Evolutionary conservation across 2,888 invertebrate genomes (phyloP).

Genomic region (Busseola fusca): DNA sequence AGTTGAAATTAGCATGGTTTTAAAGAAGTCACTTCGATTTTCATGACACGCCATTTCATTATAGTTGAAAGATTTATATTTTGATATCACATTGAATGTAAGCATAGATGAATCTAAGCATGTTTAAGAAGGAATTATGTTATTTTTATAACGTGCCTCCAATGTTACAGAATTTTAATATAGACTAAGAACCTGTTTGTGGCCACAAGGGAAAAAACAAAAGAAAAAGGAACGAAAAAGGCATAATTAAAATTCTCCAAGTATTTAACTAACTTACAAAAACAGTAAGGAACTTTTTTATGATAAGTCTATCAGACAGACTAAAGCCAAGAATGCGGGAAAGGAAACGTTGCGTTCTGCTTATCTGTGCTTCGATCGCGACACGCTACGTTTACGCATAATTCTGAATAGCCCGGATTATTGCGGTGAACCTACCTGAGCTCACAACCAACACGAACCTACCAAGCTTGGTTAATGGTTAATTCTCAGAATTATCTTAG

Average conservation of each 20-base stretch:
- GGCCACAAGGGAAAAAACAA: background rate
- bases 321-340: conserved; percentile 33
- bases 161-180: background rate
- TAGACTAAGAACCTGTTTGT: background rate
- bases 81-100: conserved; percentile 4
- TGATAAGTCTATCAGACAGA: conserved; percentile 18
- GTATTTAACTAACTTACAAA: conserved; percentile 1
- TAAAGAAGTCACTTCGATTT: background rate
- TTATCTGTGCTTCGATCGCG: conserved; percentile 38
- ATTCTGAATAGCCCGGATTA: conserved; percentile 31
- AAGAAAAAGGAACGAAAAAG: background rate
- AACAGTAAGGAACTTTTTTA: conserved; percentile 5
- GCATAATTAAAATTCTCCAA: background rate
- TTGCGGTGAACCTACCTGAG: conserved; percentile 14
- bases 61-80: background rate
- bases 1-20: background rate
- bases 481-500: conserved; percentile 17
- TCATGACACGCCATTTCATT: no score
- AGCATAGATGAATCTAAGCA: no score
- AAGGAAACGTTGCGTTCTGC: conserved; percentile 52
- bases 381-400: conserved; percentile 52
- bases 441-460: conserved; percentile 11
- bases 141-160: no score
- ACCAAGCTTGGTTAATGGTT: background rate
- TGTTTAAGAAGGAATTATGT: background rate